These are phyloP conservation scores for Periphyllus acericola DNA, from an alignment of 2,888 invertebrate genomes.

Conservation along the genomic window DNA sequence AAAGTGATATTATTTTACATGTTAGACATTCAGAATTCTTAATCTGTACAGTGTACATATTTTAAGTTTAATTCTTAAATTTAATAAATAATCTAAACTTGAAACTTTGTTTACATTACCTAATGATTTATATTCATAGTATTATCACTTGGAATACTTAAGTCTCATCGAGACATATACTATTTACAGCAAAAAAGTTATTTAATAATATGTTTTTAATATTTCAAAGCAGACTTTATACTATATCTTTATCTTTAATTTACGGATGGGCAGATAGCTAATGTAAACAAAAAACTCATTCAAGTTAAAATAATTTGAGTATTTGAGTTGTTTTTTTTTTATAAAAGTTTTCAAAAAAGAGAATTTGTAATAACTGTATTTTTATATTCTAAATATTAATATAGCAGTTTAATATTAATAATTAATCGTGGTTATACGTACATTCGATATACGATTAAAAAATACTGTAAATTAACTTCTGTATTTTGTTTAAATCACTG, in stretches of 20 bases:
- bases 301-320: not conserved
- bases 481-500: too few relatives aligned
- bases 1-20: not conserved
- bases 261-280: slow-evolving; percentile 2
- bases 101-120: slow-evolving; percentile 19
- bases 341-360: not conserved
- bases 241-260: slow-evolving; percentile 15
- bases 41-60: not conserved
- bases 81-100: slow-evolving; percentile 12
- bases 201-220: not conserved
- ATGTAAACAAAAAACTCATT: not conserved
- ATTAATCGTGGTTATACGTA: too few relatives aligned
- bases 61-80: not conserved
- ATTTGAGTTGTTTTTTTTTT: not conserved
- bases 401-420: too few relatives aligned
- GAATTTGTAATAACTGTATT: not conserved
- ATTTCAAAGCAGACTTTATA: not conserved
- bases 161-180: not conserved
- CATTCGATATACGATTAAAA: too few relatives aligned
- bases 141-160: not conserved
- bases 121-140: slow-evolving; percentile 9
- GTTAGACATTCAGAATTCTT: slow-evolving; percentile 22
- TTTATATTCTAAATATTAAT: too few relatives aligned
- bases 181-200: not conserved
- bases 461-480: too few relatives aligned